A percentile compares a stretch with the other conserved stretches of the same genome.
phyloP scores from a whole-genome alignment of 2,888 invertebrate species.

The Morpho achilles region DNA sequence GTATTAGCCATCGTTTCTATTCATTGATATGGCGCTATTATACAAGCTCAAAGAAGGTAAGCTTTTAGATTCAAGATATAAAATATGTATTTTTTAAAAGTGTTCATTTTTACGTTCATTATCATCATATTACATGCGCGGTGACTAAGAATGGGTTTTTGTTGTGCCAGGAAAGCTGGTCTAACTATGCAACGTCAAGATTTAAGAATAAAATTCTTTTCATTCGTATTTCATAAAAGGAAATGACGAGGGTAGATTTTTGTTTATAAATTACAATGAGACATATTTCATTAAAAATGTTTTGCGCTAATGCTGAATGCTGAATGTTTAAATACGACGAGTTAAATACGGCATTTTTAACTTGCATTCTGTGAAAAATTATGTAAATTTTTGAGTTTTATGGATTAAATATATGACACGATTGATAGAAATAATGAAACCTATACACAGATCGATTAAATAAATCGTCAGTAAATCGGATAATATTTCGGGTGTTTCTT shows the following conservation, averaged over 20 bases:
- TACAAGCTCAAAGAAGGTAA: no score
- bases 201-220: constrained; percentile 27
- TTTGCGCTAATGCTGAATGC: constrained; percentile 8
- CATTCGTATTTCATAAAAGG: constrained; percentile 23
- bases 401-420: no score
- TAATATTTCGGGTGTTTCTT: no score
- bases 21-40: not conserved
- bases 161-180: constrained; percentile 23
- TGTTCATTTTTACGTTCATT: constrained; percentile 57
- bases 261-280: constrained; percentile 18
- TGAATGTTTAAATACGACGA: constrained; percentile 1
- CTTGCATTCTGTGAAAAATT: no score
- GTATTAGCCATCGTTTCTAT: not conserved
- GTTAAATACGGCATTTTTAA: not conserved
- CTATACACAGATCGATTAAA: no score
- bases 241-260: constrained; percentile 20
- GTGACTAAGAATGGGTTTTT: constrained; percentile 28
- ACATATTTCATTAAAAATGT: constrained; percentile 16
- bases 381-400: no score
- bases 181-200: constrained; percentile 26
- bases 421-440: no score
- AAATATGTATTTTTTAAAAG: constrained; percentile 18
- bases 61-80: no score
- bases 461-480: no score
- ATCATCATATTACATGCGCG: constrained; percentile 51